A percentile compares a stretch with the other conserved stretches of the same genome.
phyloP scores from a whole-genome alignment of 2,888 invertebrate species.

The Drosophila tanythrix region DNA sequence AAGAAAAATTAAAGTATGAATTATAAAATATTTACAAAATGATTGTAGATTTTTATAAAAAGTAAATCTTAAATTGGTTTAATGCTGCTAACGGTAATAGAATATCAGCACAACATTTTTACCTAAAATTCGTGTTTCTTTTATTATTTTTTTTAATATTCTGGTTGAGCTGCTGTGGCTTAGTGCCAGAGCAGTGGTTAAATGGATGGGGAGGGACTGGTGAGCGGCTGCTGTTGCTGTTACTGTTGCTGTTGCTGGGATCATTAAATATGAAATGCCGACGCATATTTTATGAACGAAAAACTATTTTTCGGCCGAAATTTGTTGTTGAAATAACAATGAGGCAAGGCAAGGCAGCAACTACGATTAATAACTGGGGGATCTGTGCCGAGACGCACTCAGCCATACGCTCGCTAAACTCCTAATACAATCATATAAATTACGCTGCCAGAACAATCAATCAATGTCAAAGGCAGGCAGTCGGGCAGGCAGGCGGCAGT shows the following conservation, averaged over 20 bases:
- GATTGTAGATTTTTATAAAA: background rate
- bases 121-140: slow-evolving; percentile 8
- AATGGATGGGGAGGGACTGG: background rate
- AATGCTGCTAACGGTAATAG: background rate
- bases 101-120: background rate
- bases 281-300: slow-evolving; percentile 62
- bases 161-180: slow-evolving; percentile 29
- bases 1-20: background rate
- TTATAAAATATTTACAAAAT: background rate
- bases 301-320: slow-evolving; percentile 61
- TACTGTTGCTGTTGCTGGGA: slow-evolving; percentile 40
- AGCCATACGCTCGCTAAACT: slow-evolving; percentile 16
- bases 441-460: slow-evolving; percentile 75
- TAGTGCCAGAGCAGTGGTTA: slow-evolving; percentile 22
- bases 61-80: background rate
- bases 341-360: slow-evolving; percentile 25
- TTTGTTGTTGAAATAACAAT: slow-evolving; percentile 70
- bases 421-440: slow-evolving; percentile 80
- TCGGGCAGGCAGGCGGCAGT: slow-evolving; percentile 24
- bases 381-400: slow-evolving; percentile 22
- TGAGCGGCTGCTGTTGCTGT: slow-evolving; percentile 2
- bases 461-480: slow-evolving; percentile 75
- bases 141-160: slow-evolving; percentile 14
- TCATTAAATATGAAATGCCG: slow-evolving; percentile 72
- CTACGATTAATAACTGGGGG: slow-evolving; percentile 71